Percentiles rank a stretch among this genome's conserved stretches.
phyloP scores from a whole-genome alignment of 2,888 invertebrate species.

The Amiota mariae region DNA sequence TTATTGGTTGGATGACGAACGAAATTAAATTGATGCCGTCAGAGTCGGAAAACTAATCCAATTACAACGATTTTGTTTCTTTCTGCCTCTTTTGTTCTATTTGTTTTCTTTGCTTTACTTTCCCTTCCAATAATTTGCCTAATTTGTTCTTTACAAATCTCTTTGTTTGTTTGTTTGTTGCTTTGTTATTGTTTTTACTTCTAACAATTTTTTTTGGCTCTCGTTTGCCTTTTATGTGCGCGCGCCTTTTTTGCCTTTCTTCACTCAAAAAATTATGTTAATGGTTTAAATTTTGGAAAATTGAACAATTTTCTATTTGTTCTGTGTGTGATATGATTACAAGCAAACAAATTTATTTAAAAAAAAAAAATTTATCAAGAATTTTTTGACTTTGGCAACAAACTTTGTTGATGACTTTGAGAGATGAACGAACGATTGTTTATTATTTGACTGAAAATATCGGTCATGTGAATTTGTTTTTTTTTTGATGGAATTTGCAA shows the following conservation, averaged over 20 bases:
- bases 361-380: too few species aligned
- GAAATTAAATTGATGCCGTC: slow-evolving; percentile 9
- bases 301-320: too few species aligned
- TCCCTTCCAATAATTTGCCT: not conserved
- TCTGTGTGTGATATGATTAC: too few species aligned
- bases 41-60: slow-evolving; percentile 17
- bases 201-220: not conserved
- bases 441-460: too few species aligned
- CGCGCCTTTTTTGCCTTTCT: not conserved
- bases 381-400: too few species aligned
- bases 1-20: not conserved
- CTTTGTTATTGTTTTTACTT: not conserved
- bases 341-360: too few species aligned
- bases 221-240: not conserved
- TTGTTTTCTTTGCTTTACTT: slow-evolving; percentile 1
- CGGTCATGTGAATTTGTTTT: too few species aligned
- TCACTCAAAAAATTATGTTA: too few species aligned
- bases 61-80: slow-evolving; percentile 1
- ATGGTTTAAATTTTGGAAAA: too few species aligned
- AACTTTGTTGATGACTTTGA: too few species aligned
- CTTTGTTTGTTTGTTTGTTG: not conserved
- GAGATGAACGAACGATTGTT: too few species aligned
- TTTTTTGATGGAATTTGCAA: too few species aligned
- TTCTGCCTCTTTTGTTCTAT: not conserved
- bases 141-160: not conserved